Base-by-base conservation (phyloP, 2,797 vertebrate species). In the Gallinago nigripennis region DNA sequence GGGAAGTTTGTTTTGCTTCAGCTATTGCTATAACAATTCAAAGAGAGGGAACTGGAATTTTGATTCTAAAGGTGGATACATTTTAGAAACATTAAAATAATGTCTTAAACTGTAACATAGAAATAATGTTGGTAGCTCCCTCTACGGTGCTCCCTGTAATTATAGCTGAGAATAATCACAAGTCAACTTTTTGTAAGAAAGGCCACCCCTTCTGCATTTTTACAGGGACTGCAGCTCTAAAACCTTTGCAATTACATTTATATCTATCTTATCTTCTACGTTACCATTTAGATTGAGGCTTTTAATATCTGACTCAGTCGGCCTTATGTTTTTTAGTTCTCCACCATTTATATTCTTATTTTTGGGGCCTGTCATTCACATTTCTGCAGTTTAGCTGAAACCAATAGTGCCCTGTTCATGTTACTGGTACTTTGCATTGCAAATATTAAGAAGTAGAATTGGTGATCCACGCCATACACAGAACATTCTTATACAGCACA, bases 351-450 rank as follows among this genome's bases (percentile, higher is more conserved):
- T 91, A 50, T 92, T 86, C 88, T 96, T 96, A 91, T 95, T 95
- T 94, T 96, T 85, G 79, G 60, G 95, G 19, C 85, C 81, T 92
- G 80, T 96, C 96, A 96, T 90, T 96, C 96, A 81, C 53, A 79
- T 94, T 92, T 94, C 41, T 94, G 90, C 90, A 89, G 95, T 97
- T 97, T 92, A 97, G 92, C 94, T 96, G 93, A 97, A 98, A 96
- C 96, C 94, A 96, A 87, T 97, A 93, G 88, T 27, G 68, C 76
- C 89, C 92, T 94, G 85, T 97, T 97, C 92, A 46, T 10, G 15
- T 93, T 94, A 84, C 84, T 94, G 88, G 91, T 93, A 93, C 72
- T 82, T 71, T 66, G 92, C 88, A 78, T 85, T 97, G 96, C 96
- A 97, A 97, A 92, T 95, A 97, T 37, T 89, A 89, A 84, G 96